Evolutionary conservation across 2,888 invertebrate genomes (phyloP).

Genomic region (Acanthosoma haemorrhoidale): DNA sequence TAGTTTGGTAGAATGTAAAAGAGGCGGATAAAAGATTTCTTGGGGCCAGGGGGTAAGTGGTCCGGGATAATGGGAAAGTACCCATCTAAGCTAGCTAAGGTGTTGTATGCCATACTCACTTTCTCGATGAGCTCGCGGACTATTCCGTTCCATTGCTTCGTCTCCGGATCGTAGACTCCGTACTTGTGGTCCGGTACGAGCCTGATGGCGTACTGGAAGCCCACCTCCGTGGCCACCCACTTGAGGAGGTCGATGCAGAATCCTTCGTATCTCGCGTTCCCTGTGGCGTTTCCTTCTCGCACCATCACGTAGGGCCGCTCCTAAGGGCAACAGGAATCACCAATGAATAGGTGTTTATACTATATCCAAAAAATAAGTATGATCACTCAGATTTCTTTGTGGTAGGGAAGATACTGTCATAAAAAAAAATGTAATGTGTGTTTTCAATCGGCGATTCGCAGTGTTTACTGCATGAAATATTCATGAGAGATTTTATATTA

Average conservation of each 20-base stretch:
- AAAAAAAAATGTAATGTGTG: too few relatives aligned
- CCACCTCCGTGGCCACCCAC: conserved; percentile 74
- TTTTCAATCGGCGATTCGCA: too few relatives aligned
- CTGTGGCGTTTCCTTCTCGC: conserved; percentile 76
- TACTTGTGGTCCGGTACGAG: conserved; percentile 85
- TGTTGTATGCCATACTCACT: conserved; percentile 54
- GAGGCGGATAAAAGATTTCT: too few relatives aligned
- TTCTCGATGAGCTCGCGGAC: conserved; percentile 81
- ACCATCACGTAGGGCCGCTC: conserved; percentile 90
- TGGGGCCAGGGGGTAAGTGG: too few relatives aligned
- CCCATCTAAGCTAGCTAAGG: too few relatives aligned
- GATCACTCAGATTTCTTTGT: too few relatives aligned
- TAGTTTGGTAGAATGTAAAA: too few relatives aligned
- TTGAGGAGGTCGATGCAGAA: conserved; percentile 87
- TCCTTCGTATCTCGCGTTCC: conserved; percentile 81
- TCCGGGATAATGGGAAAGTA: too few relatives aligned
- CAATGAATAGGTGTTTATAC: neutral
- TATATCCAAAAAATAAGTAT: too few relatives aligned
- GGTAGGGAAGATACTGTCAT: too few relatives aligned
- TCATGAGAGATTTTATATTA: too few relatives aligned
- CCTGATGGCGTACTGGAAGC: conserved; percentile 79
- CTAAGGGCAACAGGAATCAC: conserved; percentile 53
- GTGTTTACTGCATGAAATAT: too few relatives aligned
- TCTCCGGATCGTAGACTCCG: conserved; percentile 79
- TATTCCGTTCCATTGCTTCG: conserved; percentile 86